These are phyloP conservation scores for Sitobion miscanthi DNA, from an alignment of 1,140 invertebrate species.

Conservation along the genomic window DNA sequence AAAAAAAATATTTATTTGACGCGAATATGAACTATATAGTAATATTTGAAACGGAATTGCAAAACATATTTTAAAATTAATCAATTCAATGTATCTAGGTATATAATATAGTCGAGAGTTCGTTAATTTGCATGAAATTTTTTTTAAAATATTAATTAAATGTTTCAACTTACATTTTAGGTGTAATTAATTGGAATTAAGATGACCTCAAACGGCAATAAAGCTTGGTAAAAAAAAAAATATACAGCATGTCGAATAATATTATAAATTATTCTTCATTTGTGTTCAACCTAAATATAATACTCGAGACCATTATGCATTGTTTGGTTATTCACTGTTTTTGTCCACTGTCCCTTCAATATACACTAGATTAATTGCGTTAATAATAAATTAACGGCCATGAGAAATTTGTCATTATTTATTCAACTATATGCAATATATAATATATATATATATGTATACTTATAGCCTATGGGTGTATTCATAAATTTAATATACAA, in stretches of 20 bases:
- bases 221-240: background rate
- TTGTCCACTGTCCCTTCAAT: background rate
- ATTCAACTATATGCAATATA: background rate
- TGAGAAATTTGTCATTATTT: background rate
- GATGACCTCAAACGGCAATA: slow-evolving; percentile 34
- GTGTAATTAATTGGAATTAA: slow-evolving; percentile 31
- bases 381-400: slow-evolving; percentile 15
- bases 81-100: background rate
- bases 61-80: background rate
- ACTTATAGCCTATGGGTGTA: background rate
- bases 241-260: background rate
- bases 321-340: background rate
- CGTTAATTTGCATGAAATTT: background rate
- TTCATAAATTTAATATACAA: background rate
- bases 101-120: background rate
- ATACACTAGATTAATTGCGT: background rate
- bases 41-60: background rate
- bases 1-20: background rate
- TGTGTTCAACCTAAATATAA: background rate
- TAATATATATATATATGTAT: background rate
- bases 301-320: background rate
- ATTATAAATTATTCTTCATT: slow-evolving; percentile 7
- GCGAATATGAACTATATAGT: background rate
- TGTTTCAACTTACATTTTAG: background rate
- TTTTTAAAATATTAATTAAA: background rate